Evolutionary conservation across 92 coral and sea anemone species (phyloP).

Genomic region (Porites cylindrica): DNA sequence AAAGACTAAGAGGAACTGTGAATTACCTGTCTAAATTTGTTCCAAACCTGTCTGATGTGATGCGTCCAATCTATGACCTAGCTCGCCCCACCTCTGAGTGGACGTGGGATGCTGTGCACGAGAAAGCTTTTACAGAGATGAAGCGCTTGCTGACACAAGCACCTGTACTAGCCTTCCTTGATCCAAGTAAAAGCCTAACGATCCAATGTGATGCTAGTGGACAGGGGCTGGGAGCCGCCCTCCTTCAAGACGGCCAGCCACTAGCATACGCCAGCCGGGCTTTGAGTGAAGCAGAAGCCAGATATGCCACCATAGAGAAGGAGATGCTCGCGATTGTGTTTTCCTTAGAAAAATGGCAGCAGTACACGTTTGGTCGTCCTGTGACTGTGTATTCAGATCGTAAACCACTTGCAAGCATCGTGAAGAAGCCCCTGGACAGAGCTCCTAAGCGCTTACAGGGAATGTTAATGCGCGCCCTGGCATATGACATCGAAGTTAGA

Average conservation of each 20-base stretch:
- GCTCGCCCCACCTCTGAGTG: not conserved
- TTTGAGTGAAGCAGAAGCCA: not conserved
- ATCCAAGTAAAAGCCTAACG: not conserved
- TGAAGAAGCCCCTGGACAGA: too few relatives aligned
- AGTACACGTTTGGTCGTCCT: too few relatives aligned
- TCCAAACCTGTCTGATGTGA: conserved; percentile 12
- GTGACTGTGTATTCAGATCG: too few relatives aligned
- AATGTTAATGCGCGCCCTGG: too few relatives aligned
- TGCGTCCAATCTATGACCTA: conserved; percentile 27
- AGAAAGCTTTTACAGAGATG: not conserved
- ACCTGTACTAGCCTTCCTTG: conserved; percentile 15
- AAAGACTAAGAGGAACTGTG: conserved; percentile 38
- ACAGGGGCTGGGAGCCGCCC: conserved; percentile 34
- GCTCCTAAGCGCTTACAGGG: too few relatives aligned
- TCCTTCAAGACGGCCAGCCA: conserved; percentile 32
- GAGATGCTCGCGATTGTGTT: conserved; percentile 43
- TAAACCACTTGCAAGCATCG: too few relatives aligned
- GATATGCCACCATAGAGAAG: conserved; percentile 30
- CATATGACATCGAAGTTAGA: too few relatives aligned
- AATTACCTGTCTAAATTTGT: conserved; percentile 17
- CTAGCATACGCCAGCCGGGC: conserved; percentile 38
- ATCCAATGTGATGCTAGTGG: conserved; percentile 36
- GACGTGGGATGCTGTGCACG: not conserved
- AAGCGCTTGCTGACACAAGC: conserved; percentile 20
- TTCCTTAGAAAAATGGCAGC: not conserved